These are phyloP conservation scores for Telmatochromis sp. DNA, from an alignment of 2,113 vertebrate species.

Conservation along the genomic window DNA sequence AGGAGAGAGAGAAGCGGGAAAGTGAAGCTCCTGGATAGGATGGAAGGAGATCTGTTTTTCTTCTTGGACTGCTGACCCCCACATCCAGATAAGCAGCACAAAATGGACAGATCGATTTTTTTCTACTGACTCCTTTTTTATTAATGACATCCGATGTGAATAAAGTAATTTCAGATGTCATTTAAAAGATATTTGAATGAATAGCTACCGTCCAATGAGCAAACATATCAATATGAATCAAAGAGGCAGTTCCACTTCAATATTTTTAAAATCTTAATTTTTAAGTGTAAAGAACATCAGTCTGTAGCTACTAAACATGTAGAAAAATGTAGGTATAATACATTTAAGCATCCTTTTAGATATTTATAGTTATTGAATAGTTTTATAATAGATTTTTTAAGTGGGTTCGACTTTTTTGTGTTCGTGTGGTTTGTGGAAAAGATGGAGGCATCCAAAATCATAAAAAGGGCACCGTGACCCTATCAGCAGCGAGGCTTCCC, in stretches of 20 bases:
- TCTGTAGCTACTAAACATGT: background rate
- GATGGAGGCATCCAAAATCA: background rate
- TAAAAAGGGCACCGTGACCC: conserved; percentile 22
- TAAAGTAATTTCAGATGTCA: background rate
- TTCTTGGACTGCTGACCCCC: background rate
- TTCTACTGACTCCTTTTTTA: background rate
- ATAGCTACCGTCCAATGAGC: background rate
- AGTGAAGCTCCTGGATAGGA: background rate
- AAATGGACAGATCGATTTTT: rapidly evolving
- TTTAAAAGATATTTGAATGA: background rate
- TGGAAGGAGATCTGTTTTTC: background rate
- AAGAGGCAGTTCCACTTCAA: background rate
- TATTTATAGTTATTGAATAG: background rate
- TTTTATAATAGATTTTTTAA: background rate
- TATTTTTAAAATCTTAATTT: background rate
- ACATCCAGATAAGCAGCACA: background rate
- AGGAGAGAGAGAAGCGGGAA: background rate
- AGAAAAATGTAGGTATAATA: background rate
- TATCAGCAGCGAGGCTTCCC: background rate
- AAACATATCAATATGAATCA: background rate
- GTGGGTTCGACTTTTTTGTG: background rate
- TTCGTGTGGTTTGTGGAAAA: background rate
- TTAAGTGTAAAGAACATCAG: background rate
- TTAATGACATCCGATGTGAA: background rate
- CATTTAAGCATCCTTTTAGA: background rate